Conservation (phyloP, 2,113 vertebrate genomes). For the Regulus satrapa region DNA sequence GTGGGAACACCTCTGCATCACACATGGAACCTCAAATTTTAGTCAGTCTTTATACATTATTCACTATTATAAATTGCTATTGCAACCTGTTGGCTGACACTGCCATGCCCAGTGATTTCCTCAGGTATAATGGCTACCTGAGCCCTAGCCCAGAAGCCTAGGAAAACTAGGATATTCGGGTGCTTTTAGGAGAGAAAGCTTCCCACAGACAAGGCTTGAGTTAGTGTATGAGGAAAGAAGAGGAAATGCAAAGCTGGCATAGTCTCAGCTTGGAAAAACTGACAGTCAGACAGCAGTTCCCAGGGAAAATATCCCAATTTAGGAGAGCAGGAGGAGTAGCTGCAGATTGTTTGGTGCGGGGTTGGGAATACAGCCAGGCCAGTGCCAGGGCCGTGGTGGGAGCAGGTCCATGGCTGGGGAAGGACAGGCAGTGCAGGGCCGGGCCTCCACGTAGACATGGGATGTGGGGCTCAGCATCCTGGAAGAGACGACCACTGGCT, state of each 20-base stretch:
- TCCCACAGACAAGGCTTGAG: neutral
- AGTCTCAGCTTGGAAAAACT: neutral
- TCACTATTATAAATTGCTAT: neutral
- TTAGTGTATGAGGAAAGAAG: neutral
- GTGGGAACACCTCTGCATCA: neutral
- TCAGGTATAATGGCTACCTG: neutral
- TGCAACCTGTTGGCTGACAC: neutral
- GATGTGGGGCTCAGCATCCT: neutral
- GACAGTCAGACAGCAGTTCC: neutral
- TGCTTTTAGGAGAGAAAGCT: neutral
- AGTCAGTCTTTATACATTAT: neutral
- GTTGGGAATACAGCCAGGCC: neutral
- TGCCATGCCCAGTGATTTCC: neutral
- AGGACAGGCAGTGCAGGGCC: neutral
- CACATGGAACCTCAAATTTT: neutral
- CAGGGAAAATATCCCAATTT: neutral
- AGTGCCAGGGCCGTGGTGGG: neutral
- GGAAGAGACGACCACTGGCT: neutral
- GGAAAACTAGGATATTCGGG: neutral
- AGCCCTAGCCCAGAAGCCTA: neutral
- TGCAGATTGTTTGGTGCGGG: neutral
- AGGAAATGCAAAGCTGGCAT: neutral
- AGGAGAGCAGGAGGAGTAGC: neutral
- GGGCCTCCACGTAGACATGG: rapidly evolving
- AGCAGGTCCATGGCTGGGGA: neutral